phyloP scores from a whole-genome alignment of 2,888 invertebrate genomes.

The Dynastes maya region DNA sequence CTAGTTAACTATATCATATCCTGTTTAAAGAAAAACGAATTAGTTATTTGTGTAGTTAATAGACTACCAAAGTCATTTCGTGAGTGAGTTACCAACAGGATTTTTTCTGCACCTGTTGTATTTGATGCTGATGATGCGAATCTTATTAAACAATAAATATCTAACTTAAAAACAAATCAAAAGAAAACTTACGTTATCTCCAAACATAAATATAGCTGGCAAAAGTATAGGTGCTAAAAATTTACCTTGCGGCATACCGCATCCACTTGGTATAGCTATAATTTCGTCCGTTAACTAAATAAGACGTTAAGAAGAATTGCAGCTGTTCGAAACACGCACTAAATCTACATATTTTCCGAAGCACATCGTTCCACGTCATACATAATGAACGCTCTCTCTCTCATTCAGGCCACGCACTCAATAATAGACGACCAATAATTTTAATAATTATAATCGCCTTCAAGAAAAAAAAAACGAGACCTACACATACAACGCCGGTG shows the following conservation, averaged over 20 bases:
- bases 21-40: no score
- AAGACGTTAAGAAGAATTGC: slow-evolving; percentile 35
- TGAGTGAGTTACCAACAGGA: no score
- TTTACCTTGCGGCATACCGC: background rate
- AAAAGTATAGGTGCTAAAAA: background rate
- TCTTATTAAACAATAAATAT: no score
- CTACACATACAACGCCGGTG: background rate
- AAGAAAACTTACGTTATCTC: no score
- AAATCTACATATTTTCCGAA: slow-evolving; percentile 26
- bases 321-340: slow-evolving; percentile 11
- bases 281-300: slow-evolving; percentile 20
- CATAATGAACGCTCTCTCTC: slow-evolving; percentile 9
- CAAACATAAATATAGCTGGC: no score
- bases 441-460: slow-evolving; percentile 22
- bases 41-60: no score
- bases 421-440: slow-evolving; percentile 28
- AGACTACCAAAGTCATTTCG: no score
- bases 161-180: no score
- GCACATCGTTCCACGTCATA: slow-evolving; percentile 1
- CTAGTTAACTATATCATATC: no score
- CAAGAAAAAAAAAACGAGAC: background rate
- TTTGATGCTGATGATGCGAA: no score
- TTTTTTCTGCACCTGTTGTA: no score
- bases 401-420: background rate
- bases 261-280: background rate